These are phyloP conservation scores for Cosmopolites sordidus DNA, from an alignment of 2,888 invertebrate species.

Conservation along the genomic window DNA sequence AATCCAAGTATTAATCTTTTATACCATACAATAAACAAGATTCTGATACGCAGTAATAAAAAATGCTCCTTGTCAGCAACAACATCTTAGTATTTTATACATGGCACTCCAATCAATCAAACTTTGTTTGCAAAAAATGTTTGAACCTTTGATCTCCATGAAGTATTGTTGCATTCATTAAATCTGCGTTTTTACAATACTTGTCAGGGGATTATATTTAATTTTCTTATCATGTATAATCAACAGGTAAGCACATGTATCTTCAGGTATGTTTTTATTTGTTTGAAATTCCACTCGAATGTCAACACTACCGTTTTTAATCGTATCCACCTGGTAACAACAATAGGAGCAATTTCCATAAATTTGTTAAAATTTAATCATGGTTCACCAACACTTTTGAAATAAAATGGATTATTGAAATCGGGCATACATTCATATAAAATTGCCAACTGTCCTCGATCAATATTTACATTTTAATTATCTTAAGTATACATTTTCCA, in stretches of 20 bases:
- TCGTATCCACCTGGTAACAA: background rate
- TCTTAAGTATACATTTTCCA: too few relatives aligned
- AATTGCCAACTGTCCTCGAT: background rate
- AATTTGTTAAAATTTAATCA: background rate
- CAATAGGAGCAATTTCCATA: background rate
- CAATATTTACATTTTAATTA: too few relatives aligned
- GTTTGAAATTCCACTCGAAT: slow-evolving; percentile 3
- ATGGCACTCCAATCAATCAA: too few relatives aligned
- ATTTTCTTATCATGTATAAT: slow-evolving; percentile 7
- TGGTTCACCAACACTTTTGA: background rate
- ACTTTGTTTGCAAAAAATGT: too few relatives aligned
- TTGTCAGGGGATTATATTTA: slow-evolving; percentile 6
- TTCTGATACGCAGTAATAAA: too few relatives aligned
- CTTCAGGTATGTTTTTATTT: slow-evolving; percentile 1
- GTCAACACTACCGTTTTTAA: background rate
- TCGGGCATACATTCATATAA: slow-evolving; percentile 2
- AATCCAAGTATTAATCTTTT: too few relatives aligned
- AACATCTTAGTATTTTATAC: too few relatives aligned
- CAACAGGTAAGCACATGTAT: slow-evolving; percentile 2
- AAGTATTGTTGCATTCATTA: too few relatives aligned
- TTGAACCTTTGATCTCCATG: too few relatives aligned
- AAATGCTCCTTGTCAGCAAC: too few relatives aligned
- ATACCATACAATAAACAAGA: too few relatives aligned
- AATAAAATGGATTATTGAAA: background rate
- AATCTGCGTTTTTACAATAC: slow-evolving; percentile 1